phyloP scores from a whole-genome alignment of 2,113 vertebrate genomes.

The Oreochromis aureus region DNA sequence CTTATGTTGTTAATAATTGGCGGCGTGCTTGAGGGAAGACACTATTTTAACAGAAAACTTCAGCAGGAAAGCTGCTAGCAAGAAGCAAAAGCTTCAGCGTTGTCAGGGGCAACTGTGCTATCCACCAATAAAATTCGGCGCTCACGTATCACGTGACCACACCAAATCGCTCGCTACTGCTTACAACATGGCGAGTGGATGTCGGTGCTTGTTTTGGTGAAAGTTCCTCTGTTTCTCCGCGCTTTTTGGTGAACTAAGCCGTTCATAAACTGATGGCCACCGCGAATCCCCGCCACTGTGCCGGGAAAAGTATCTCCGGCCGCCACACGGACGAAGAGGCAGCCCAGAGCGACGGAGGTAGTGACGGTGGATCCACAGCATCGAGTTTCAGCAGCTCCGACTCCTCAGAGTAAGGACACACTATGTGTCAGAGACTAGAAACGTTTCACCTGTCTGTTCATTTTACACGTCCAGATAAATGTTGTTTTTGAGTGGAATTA shows the following conservation, averaged over 20 bases:
- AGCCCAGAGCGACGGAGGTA: neutral
- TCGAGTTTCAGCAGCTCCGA: slow-evolving; percentile 53
- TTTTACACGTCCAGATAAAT: neutral
- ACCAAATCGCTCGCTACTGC: neutral
- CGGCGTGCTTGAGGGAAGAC: neutral
- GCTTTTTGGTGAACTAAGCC: neutral
- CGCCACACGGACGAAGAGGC: neutral
- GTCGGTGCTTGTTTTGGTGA: neutral
- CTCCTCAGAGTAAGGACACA: slow-evolving; percentile 58
- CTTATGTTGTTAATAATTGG: neutral
- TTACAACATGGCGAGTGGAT: slow-evolving; percentile 53
- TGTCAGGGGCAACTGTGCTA: slow-evolving; percentile 56
- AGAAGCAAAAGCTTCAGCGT: slow-evolving; percentile 50
- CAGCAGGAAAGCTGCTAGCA: neutral
- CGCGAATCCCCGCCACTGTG: neutral
- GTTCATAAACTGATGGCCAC: slow-evolving; percentile 14
- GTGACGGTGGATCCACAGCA: slow-evolving; percentile 30
- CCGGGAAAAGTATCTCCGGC: neutral
- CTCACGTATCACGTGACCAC: slow-evolving; percentile 34
- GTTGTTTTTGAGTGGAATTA: neutral
- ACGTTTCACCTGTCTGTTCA: neutral
- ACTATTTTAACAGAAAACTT: neutral
- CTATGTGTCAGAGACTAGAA: neutral
- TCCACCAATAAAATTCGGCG: slow-evolving; percentile 41
- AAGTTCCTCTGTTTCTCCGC: neutral